Conservation (phyloP, 2,797 vertebrate species). For the Etheostoma nigrum region DNA sequence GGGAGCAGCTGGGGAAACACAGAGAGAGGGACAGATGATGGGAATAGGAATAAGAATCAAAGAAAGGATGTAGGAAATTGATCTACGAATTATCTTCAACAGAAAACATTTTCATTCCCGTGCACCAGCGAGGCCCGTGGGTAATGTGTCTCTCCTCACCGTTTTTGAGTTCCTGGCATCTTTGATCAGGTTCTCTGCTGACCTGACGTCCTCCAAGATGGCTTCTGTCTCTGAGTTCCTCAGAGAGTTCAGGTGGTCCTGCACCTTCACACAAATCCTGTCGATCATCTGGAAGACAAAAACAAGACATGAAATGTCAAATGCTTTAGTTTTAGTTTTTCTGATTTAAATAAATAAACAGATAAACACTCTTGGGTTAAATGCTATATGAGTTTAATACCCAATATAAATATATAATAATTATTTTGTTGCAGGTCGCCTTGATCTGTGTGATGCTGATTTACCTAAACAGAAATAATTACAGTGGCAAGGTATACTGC, state of each 20-base stretch:
- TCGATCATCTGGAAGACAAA: constrained; percentile 92
- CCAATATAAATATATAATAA: neutral
- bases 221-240: constrained; percentile 90
- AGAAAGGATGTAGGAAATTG: constrained; percentile 50
- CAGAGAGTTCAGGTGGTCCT: constrained; percentile 97
- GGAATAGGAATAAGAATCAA: constrained; percentile 83
- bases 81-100: neutral
- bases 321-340: rapidly evolving
- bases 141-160: constrained; percentile 78
- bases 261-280: constrained; percentile 97
- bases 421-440: neutral
- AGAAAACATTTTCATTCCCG: neutral
- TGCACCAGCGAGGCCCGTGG: neutral
- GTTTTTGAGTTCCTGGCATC: constrained; percentile 98
- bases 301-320: neutral
- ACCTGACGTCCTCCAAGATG: constrained; percentile 91
- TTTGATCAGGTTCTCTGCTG: constrained; percentile 93
- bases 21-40: neutral
- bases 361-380: neutral
- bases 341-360: neutral
- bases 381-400: neutral
- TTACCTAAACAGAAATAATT: neutral
- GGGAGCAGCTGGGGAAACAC: constrained; percentile 88
- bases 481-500: neutral
- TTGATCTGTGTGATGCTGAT: neutral